These are phyloP conservation scores for Esox lucius DNA, from an alignment of 2,797 vertebrate genomes.

Conservation along the genomic window DNA sequence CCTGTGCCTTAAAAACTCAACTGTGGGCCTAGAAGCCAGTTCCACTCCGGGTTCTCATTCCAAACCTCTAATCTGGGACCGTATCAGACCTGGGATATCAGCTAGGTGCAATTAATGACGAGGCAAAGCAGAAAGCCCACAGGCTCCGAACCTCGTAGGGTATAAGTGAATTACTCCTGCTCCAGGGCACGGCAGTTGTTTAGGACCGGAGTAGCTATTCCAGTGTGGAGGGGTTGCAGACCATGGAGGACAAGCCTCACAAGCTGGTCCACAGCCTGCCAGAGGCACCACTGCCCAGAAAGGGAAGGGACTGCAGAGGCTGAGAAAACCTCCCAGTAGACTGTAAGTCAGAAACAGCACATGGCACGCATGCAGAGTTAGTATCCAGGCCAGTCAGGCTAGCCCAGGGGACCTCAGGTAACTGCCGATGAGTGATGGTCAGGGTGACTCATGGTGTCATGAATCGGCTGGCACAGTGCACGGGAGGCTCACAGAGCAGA, in stretches of 20 bases:
- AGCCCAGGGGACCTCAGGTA: slow-evolving; percentile 22
- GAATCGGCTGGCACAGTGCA: slow-evolving; percentile 2
- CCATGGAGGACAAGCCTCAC: neutral
- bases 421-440: slow-evolving; percentile 10
- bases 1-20: neutral
- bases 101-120: no score
- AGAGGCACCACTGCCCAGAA: neutral
- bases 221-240: neutral
- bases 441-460: neutral
- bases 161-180: no score
- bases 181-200: neutral
- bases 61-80: no score
- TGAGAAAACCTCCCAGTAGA: slow-evolving; percentile 2
- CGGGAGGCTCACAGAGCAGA: neutral
- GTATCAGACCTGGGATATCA: no score
- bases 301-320: slow-evolving; percentile 8
- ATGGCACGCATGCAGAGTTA: slow-evolving; percentile 12
- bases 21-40: no score
- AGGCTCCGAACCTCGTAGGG: no score
- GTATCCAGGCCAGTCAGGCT: slow-evolving; percentile 17
- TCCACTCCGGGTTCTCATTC: no score
- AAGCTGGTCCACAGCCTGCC: neutral
- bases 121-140: no score
- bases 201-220: neutral
- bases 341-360: slow-evolving; percentile 11